phyloP scores from a whole-genome alignment of 2,888 invertebrate species.

The Julus scanicus region DNA sequence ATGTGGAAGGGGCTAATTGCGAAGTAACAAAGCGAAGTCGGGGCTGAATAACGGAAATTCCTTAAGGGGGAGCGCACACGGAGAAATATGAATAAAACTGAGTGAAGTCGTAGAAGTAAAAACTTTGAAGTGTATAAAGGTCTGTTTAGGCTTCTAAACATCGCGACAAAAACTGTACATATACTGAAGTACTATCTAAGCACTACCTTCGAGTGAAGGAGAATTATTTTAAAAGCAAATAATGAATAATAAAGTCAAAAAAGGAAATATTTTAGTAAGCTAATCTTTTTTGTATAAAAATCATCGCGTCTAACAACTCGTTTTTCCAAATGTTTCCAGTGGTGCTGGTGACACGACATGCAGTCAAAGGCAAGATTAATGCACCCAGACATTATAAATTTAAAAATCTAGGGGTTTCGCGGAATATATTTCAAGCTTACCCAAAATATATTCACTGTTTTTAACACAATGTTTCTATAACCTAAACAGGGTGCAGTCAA shows the following conservation, averaged over 20 bases:
- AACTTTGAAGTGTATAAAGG: too few relatives aligned
- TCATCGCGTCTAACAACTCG: neutral
- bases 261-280: neutral
- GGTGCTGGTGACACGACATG: neutral
- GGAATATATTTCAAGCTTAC: neutral
- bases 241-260: too few relatives aligned
- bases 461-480: conserved; percentile 23
- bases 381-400: conserved; percentile 3
- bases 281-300: neutral
- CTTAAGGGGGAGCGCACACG: neutral
- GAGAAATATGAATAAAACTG: neutral
- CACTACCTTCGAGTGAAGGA: too few relatives aligned
- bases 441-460: neutral
- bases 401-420: neutral
- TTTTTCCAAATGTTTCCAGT: neutral
- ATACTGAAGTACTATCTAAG: too few relatives aligned
- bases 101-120: too few relatives aligned
- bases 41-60: neutral
- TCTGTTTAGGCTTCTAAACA: too few relatives aligned
- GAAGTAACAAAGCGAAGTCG: conserved; percentile 24
- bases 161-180: too few relatives aligned
- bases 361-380: neutral
- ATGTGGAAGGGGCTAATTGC: neutral
- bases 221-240: too few relatives aligned
- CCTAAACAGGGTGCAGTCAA: conserved; percentile 2